These are phyloP conservation scores for Orientallactaga sibirica DNA, from an alignment of 2,797 vertebrate genomes.

Conservation along the genomic window DNA sequence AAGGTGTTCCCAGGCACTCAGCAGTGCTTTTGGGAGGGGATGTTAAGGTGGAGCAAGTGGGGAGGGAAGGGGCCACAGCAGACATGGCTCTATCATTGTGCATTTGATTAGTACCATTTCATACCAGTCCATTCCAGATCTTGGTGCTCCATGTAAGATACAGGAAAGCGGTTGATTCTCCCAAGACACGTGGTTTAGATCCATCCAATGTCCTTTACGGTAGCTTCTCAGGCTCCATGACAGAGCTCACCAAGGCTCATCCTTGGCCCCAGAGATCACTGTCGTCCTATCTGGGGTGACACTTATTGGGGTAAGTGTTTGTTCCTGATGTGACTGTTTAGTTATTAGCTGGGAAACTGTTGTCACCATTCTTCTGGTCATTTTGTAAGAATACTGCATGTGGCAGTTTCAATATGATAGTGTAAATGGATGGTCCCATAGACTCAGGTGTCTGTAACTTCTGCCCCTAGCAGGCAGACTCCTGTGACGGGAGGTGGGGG, in stretches of 20 bases:
- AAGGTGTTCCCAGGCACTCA: neutral
- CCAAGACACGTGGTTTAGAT: rapidly evolving
- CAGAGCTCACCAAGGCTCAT: rapidly evolving
- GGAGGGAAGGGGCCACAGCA: rapidly evolving
- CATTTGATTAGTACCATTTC: too few relatives aligned
- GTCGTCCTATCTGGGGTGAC: neutral
- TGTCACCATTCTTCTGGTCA: neutral
- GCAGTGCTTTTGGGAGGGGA: neutral
- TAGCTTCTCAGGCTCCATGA: rapidly evolving
- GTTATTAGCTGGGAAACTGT: neutral
- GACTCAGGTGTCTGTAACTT: too few relatives aligned
- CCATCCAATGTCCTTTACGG: too few relatives aligned
- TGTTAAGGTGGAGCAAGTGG: neutral
- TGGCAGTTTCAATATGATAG: too few relatives aligned
- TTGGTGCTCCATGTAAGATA: rapidly evolving
- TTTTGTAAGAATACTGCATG: rapidly evolving
- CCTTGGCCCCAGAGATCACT: rapidly evolving
- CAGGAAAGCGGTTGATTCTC: neutral
- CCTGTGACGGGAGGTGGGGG: too few relatives aligned
- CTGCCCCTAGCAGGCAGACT: too few relatives aligned
- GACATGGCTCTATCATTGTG: rapidly evolving
- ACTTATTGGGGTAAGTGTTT: neutral
- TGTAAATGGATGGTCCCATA: too few relatives aligned
- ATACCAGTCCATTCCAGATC: rapidly evolving
- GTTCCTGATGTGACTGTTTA: rapidly evolving